These are phyloP conservation scores for Danaus melanippus DNA, from an alignment of 1,140 invertebrate genomes.

Conservation along the genomic window DNA sequence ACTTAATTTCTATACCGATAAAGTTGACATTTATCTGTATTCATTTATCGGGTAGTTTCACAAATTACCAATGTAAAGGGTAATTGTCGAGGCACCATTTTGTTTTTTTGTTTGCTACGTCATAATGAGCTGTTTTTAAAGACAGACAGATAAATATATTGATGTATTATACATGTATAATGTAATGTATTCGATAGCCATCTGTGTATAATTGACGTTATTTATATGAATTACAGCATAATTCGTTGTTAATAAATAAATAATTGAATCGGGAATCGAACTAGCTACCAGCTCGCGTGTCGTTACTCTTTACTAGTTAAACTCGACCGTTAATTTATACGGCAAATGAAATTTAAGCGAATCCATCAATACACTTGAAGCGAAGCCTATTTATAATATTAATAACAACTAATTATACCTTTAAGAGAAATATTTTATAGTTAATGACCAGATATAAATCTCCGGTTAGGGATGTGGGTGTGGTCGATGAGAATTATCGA, in stretches of 20 bases:
- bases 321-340: conserved; percentile 3
- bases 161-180: conserved; percentile 5
- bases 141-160: conserved; percentile 20
- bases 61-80: conserved; percentile 56
- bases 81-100: conserved; percentile 42
- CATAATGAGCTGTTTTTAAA: conserved; percentile 37
- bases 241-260: conserved; percentile 1
- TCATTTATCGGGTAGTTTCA: conserved; percentile 20
- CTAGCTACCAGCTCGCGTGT: too few species aligned
- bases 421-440: conserved; percentile 71
- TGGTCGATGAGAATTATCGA: conserved; percentile 34
- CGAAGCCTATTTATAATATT: conserved; percentile 65
- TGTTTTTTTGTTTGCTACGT: conserved; percentile 28
- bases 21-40: too few species aligned
- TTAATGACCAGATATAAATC: conserved; percentile 70
- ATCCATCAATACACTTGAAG: conserved; percentile 37
- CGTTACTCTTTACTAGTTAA: neutral
- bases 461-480: conserved; percentile 41
- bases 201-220: neutral
- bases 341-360: conserved; percentile 37
- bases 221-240: neutral
- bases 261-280: neutral
- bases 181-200: neutral
- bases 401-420: conserved; percentile 69
- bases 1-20: too few species aligned